Evolutionary conservation across 1,140 invertebrate genomes (phyloP), one percentile per base, ranked within the genome.

Genomic region (Drosophila nigrodunni): DNA sequence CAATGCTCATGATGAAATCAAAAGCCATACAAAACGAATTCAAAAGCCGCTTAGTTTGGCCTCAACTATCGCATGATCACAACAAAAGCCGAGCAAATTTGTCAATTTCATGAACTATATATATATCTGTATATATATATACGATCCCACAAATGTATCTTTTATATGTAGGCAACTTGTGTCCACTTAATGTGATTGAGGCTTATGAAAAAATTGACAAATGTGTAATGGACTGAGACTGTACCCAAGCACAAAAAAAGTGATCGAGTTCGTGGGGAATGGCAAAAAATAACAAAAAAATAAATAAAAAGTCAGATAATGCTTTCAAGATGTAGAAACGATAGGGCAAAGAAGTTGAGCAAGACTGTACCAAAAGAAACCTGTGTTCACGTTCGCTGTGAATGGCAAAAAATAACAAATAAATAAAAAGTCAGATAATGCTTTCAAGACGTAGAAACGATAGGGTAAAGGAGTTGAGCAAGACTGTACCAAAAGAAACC

Each of bases 1-100:
- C 46, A 55, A 69, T 69, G 65, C 57, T 34, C 21, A 39, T 61
- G 65, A 34, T 60, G 57, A 74, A 74, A 74, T 71, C 50, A 58
- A 30, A 30, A 61, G 41, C 34, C 25, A 21, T 15, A 61, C 64
- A 74, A 74, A 58, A 39, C 30, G 39, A 25, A 58, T 70, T 71
- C 13, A 54, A 46, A 75, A 75, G 60, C 60, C 34, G 50, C 73
- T 75, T 71, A 71, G 59, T 52, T 54, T 39, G 50, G 34, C 43
- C 57, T 43, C 58, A 65, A 54, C 25, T 30, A 59, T 59, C 11
- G 25, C 21, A 30, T 41, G 47, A 62, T 70, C 47, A 50, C 61
- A 72, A 70, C 67, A 49, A 75, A 64, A 71, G 68, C 44, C 52
- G 15, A 70, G 11, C 52, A 50, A 74, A 74, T 70, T 62, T 47